A percentile compares a stretch with the other conserved stretches of the same genome.
These are phyloP conservation scores for Caenorhabditis sulstoni DNA, from an alignment of 2,888 invertebrate species.

Conservation along the genomic window DNA sequence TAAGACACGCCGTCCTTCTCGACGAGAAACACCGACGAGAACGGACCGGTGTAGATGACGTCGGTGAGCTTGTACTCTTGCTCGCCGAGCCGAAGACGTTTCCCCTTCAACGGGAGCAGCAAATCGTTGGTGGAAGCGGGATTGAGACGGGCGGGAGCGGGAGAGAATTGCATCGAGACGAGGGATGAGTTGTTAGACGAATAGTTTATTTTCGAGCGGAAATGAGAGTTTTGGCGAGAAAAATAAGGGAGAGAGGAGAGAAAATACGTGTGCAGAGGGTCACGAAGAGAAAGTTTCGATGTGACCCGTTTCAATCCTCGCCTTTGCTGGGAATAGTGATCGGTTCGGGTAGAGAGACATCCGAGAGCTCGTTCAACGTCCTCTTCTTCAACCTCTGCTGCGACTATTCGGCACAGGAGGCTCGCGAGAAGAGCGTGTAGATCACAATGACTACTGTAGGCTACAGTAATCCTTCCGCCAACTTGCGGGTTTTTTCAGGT, in stretches of 20 bases:
- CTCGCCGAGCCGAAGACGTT: conserved; percentile 23
- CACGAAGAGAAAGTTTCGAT: no score
- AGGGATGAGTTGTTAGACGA: no score
- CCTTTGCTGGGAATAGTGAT: conserved; percentile 46
- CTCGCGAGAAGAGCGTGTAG: conserved; percentile 52
- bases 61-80: conserved; percentile 47
- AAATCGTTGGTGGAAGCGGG: conserved; percentile 21
- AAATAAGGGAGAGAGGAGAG: no score
- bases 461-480: not conserved
- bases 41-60: conserved; percentile 52
- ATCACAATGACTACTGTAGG: conserved; percentile 80
- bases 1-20: conserved; percentile 49
- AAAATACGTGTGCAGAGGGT: no score
- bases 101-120: conserved; percentile 29
- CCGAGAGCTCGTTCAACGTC: conserved; percentile 31
- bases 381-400: no score
- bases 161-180: no score
- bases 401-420: conserved; percentile 60
- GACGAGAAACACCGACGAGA: conserved; percentile 57
- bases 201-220: no score
- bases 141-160: no score
- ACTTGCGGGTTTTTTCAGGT: no score
- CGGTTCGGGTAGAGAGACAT: conserved; percentile 42
- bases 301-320: no score
- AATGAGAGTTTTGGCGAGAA: no score